Conservation (phyloP, 1,140 invertebrate genomes). For the Papilio helenus region DNA sequence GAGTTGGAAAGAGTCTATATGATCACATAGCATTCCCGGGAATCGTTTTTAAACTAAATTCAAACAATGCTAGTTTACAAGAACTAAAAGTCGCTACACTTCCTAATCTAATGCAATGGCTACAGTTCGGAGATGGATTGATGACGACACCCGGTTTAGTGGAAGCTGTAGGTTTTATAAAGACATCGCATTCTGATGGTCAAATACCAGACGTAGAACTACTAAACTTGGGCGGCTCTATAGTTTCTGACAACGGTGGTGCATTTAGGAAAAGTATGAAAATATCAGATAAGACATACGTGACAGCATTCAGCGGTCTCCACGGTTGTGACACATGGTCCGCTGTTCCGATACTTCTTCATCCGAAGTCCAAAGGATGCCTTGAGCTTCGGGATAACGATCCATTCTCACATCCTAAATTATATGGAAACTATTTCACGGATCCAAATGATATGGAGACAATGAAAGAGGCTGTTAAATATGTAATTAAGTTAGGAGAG, state of each 20-base stretch:
- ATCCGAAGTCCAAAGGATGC: conserved; percentile 89
- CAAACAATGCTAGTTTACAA: conserved; percentile 77
- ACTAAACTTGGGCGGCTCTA: conserved; percentile 78
- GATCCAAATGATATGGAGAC: conserved; percentile 86
- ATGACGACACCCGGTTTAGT: conserved; percentile 80
- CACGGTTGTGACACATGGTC: conserved; percentile 85
- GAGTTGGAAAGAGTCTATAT: conserved; percentile 88
- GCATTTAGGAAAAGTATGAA: conserved; percentile 68
- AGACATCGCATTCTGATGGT: conserved; percentile 80
- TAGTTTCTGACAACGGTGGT: conserved; percentile 72
- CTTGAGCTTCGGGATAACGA: conserved; percentile 87
- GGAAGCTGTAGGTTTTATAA: conserved; percentile 84
- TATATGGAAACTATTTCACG: conserved; percentile 90
- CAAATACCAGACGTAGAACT: conserved; percentile 84
- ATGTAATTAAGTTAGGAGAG: conserved; percentile 84
- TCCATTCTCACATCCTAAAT: conserved; percentile 88
- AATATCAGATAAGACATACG: conserved; percentile 67
- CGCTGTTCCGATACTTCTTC: conserved; percentile 88
- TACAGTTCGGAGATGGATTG: conserved; percentile 82
- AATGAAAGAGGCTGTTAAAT: conserved; percentile 87
- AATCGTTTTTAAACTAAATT: conserved; percentile 84
- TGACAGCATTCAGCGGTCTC: conserved; percentile 58
- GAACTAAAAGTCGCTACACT: conserved; percentile 81
- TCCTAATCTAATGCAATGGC: conserved; percentile 81
- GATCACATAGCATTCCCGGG: conserved; percentile 90